Percentiles rank a stretch among this genome's conserved stretches.
Evolutionary conservation across 2,888 invertebrate genomes (phyloP).

Genomic region (Polia nebulosa): DNA sequence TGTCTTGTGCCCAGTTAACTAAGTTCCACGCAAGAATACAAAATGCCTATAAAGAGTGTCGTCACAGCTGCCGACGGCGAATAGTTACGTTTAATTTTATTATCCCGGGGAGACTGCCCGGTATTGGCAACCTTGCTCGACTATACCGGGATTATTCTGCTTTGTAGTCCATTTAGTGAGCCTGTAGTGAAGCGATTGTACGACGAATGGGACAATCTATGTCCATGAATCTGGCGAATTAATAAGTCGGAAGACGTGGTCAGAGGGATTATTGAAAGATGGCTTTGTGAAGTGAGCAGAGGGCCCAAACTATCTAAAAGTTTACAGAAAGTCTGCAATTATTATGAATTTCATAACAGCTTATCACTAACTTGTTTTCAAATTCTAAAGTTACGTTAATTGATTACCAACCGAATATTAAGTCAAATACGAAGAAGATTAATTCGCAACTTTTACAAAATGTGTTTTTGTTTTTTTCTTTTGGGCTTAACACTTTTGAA

Average conservation of each 20-base stretch:
- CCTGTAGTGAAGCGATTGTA: constrained; percentile 36
- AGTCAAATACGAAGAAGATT: too few species aligned
- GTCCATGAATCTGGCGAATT: constrained; percentile 35
- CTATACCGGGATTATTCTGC: constrained; percentile 54
- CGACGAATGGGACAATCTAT: constrained; percentile 28
- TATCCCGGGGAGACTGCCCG: constrained; percentile 51
- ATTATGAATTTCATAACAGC: not conserved
- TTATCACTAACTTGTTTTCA: too few species aligned
- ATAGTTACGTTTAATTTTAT: constrained; percentile 67
- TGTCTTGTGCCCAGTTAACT: constrained; percentile 45
- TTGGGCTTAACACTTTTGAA: too few species aligned
- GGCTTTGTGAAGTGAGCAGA: constrained; percentile 3
- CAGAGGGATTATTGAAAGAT: constrained; percentile 9
- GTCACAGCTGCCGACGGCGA: constrained; percentile 51
- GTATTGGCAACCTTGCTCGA: constrained; percentile 57
- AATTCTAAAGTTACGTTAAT: not conserved
- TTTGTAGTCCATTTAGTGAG: constrained; percentile 56
- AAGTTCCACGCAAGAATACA: constrained; percentile 60
- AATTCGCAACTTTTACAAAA: not conserved
- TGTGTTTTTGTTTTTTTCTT: too few species aligned
- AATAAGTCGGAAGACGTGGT: constrained; percentile 23
- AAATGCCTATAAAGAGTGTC: constrained; percentile 57
- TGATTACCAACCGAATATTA: not conserved
- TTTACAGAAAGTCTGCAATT: not conserved
- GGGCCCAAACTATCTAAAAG: not conserved